These are phyloP conservation scores for Excalfactoria chinensis DNA, from an alignment of 2,113 vertebrate species.

Conservation along the genomic window DNA sequence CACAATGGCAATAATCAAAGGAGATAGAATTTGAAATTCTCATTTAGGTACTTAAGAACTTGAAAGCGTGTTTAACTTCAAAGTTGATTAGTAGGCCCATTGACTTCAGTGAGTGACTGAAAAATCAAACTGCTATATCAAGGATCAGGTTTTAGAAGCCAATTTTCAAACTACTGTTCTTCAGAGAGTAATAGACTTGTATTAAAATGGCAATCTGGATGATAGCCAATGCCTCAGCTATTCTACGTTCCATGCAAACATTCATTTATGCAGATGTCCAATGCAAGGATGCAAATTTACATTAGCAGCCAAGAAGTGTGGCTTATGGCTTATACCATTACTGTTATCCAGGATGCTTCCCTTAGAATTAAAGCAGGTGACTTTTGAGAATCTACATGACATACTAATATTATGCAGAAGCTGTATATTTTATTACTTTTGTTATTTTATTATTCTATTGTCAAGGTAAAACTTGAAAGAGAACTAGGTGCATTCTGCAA, in stretches of 20 bases:
- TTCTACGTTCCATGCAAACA: neutral
- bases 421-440: neutral
- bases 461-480: neutral
- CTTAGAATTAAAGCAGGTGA: neutral
- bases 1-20: neutral
- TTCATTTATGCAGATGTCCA: neutral
- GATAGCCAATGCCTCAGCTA: slow-evolving; percentile 18
- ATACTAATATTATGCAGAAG: neutral
- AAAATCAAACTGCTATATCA: slow-evolving; percentile 39
- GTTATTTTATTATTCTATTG: neutral
- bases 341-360: neutral
- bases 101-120: slow-evolving; percentile 17
- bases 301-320: neutral
- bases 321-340: neutral
- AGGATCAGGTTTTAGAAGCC: slow-evolving; percentile 26
- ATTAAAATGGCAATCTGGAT: slow-evolving; percentile 31
- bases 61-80: slow-evolving; percentile 26
- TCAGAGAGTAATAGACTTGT: neutral
- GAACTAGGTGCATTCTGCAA: neutral
- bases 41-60: slow-evolving; percentile 28
- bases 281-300: neutral
- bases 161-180: slow-evolving; percentile 44
- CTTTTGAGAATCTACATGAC: neutral
- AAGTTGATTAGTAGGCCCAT: slow-evolving; percentile 12
- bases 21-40: neutral